Conservation (phyloP, 2,888 invertebrate genomes). For the Phalera bucephala region DNA sequence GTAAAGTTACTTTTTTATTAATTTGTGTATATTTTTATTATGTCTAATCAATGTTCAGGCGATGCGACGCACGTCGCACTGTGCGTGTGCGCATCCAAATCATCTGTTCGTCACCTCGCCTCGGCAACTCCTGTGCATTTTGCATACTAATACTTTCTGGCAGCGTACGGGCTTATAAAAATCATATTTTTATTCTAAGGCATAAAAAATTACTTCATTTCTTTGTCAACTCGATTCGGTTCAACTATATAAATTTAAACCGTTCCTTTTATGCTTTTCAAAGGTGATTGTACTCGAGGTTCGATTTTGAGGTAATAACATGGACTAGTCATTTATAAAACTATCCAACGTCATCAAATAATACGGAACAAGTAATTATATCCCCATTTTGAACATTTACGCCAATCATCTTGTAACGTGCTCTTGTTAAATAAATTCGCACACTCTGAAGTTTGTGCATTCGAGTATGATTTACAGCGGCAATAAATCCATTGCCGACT, state of each 20-base stretch:
- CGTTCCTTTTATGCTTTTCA: too few relatives aligned
- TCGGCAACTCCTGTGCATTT: conserved; percentile 47
- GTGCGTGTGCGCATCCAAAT: conserved; percentile 66
- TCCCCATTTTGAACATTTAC: too few relatives aligned
- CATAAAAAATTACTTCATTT: conserved; percentile 31
- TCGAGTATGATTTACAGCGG: conserved; percentile 62
- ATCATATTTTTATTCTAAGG: conserved; percentile 38
- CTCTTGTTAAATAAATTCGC: conserved; percentile 36
- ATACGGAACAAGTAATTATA: too few relatives aligned
- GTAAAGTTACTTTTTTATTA: conserved; percentile 46
- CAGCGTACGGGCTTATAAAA: conserved; percentile 38
- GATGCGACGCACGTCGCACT: conserved; percentile 52
- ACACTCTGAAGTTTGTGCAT: conserved; percentile 51
- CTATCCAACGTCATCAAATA: too few relatives aligned
- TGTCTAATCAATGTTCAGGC: conserved; percentile 28
- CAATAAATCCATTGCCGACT: conserved; percentile 66
- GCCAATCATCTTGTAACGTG: too few relatives aligned
- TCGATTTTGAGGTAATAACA: too few relatives aligned
- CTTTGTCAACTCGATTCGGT: conserved; percentile 32
- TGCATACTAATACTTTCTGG: conserved; percentile 66
- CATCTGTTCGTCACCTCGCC: conserved; percentile 70
- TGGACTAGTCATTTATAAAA: too few relatives aligned
- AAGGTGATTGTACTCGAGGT: not conserved
- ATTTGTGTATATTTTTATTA: conserved; percentile 52
- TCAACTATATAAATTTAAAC: not conserved